Percentiles rank a stretch among this genome's conserved stretches.
Conservation (phyloP, 2,113 vertebrate genomes). For the Agapornis roseicollis region DNA sequence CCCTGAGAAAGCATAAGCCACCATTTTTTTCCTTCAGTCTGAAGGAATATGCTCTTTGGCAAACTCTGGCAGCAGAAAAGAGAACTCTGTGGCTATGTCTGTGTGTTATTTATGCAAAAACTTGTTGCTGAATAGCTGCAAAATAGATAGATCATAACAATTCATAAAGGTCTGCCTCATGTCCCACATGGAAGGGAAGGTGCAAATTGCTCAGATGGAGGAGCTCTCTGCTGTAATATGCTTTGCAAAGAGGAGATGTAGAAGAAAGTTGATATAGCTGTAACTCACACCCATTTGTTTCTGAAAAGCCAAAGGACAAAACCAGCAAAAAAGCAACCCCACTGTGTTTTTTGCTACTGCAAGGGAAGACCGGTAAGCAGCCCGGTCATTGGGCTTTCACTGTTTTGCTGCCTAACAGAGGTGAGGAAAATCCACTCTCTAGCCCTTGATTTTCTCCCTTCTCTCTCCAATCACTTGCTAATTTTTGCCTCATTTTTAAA, state of each 20-base stretch:
- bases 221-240: not conserved
- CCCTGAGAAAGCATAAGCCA: not conserved
- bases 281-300: not conserved
- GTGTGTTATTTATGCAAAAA: not conserved
- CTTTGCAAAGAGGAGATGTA: not conserved
- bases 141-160: not conserved
- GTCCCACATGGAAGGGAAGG: not conserved
- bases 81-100: not conserved
- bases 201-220: not conserved
- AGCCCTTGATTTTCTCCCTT: not conserved
- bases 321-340: not conserved
- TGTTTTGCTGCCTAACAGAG: not conserved
- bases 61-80: not conserved
- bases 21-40: not conserved
- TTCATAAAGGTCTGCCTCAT: not conserved
- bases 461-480: not conserved
- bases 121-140: not conserved
- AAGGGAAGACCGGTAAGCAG: not conserved
- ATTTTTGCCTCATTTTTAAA: not conserved
- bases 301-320: not conserved
- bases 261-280: not conserved
- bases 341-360: not conserved
- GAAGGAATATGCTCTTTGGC: not conserved
- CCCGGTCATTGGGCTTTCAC: accelerated
- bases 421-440: not conserved